Percentiles rank a stretch among this genome's conserved stretches.
Conservation (phyloP, 2,113 vertebrate genomes). For the Gallinago jamesoni region DNA sequence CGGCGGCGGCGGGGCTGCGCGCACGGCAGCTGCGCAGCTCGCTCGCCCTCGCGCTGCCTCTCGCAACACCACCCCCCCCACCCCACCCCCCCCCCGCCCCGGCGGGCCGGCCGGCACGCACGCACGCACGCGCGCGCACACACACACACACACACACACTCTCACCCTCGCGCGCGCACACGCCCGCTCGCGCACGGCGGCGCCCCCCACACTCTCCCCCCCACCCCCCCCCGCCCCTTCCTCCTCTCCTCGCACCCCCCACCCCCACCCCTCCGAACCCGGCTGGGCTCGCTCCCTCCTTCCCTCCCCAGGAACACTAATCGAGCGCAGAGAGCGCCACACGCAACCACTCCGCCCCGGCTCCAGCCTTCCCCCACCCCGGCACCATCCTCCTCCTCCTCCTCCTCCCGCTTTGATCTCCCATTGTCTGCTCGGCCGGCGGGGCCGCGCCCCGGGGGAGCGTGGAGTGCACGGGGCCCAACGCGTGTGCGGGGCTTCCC, state of each 20-base stretch:
- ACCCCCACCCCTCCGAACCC: not conserved
- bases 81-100: too few relatives aligned
- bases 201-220: not conserved
- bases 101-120: not conserved
- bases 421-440: conserved; percentile 60
- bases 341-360: not conserved
- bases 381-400: not conserved
- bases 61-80: not conserved
- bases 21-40: conserved; percentile 76
- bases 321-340: conserved; percentile 53
- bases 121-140: conserved; percentile 64
- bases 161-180: conserved; percentile 11
- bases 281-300: not conserved
- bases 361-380: not conserved
- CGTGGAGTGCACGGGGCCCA: not conserved
- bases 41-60: conserved; percentile 55
- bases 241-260: not conserved
- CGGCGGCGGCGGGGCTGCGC: conserved; percentile 57
- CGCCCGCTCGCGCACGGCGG: not conserved
- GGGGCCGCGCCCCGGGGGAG: not conserved
- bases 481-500: not conserved
- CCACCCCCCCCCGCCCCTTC: not conserved
- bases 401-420: conserved; percentile 16
- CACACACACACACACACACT: not conserved
- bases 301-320: conserved; percentile 55